These are phyloP conservation scores for Coluber constrictor DNA, from an alignment of 2,797 vertebrate species.

Conservation along the genomic window DNA sequence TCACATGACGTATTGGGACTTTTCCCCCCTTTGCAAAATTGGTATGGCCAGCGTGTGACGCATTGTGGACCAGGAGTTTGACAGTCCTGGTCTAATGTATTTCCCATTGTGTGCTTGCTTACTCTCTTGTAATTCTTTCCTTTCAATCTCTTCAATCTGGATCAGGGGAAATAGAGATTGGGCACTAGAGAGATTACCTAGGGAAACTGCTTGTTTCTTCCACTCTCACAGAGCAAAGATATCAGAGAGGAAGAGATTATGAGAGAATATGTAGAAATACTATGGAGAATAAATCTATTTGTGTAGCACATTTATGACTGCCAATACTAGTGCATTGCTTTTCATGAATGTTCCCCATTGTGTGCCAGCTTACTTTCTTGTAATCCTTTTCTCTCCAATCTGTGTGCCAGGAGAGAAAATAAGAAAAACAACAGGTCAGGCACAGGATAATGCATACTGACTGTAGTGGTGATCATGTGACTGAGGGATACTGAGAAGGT, in stretches of 20 bases:
- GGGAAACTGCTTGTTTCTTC: not conserved
- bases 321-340: not conserved
- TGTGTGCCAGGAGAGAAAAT: not conserved
- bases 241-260: not conserved
- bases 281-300: not conserved
- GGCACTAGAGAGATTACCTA: not conserved
- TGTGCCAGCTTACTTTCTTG: not conserved
- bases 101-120: not conserved
- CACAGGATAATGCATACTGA: not conserved
- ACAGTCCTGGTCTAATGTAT: not conserved
- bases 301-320: not conserved
- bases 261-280: not conserved
- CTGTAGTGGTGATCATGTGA: not conserved
- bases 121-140: not conserved
- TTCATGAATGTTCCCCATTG: not conserved
- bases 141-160: not conserved
- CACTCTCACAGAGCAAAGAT: not conserved
- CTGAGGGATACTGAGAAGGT: not conserved
- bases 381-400: not conserved
- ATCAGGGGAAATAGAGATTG: not conserved
- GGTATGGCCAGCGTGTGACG: too few relatives aligned
- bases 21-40: rapidly evolving
- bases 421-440: not conserved
- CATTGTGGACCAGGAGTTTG: too few relatives aligned
- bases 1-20: too few relatives aligned